These are phyloP conservation scores for Ptychochromis oligacanthus DNA, from an alignment of 2,113 vertebrate genomes.

Conservation along the genomic window DNA sequence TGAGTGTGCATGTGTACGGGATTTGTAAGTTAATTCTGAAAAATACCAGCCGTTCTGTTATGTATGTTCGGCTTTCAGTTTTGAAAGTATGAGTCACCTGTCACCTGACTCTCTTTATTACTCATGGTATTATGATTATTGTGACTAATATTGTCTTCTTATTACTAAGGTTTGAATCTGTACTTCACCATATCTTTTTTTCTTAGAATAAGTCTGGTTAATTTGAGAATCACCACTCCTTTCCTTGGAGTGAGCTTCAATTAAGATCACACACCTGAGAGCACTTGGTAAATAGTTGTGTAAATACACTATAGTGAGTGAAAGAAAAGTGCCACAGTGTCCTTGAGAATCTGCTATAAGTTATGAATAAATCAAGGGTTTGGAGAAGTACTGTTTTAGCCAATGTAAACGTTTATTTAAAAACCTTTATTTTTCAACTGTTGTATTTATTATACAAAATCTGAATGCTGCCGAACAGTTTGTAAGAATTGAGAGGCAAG, in stretches of 20 bases:
- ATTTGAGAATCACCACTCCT: neutral
- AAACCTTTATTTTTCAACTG: neutral
- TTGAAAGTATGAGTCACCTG: conserved; percentile 14
- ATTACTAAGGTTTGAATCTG: conserved; percentile 17
- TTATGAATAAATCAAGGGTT: neutral
- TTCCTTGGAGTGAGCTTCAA: neutral
- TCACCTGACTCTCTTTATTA: conserved; percentile 26
- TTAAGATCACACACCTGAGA: conserved; percentile 5
- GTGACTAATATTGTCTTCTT: conserved; percentile 33
- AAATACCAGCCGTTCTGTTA: neutral
- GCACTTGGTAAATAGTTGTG: conserved; percentile 19
- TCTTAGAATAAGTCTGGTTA: neutral
- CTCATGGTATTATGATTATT: conserved; percentile 16
- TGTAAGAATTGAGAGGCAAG: neutral
- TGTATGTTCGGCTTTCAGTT: conserved; percentile 9
- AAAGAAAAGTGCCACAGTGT: neutral
- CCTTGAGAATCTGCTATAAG: neutral
- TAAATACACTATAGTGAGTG: conserved; percentile 26
- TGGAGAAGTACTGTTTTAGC: neutral
- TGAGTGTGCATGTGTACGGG: neutral
- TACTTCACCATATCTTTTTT: neutral
- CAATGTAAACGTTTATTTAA: neutral
- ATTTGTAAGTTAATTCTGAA: neutral
- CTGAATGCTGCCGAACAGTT: neutral
- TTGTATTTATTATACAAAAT: neutral